Base-by-base conservation (phyloP, 2,888 invertebrate genomes). In the Tiliacea aurago region DNA sequence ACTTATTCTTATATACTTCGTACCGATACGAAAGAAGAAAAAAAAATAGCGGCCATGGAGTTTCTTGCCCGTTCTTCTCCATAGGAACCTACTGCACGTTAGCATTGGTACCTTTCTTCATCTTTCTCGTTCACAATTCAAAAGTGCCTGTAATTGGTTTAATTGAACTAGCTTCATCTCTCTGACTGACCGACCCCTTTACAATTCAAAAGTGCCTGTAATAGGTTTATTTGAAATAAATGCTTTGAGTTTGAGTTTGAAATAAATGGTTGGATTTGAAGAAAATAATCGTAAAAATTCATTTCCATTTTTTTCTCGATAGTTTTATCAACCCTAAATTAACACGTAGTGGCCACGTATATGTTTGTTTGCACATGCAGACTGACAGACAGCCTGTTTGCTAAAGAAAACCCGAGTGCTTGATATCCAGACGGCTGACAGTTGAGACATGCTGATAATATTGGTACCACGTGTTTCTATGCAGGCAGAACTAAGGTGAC, bases 321-420 rank as follows among this genome's bases (percentile, higher is more conserved):
- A 13, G 20, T 55, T 74, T 45, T 55, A 73, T 43, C 85, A 85
- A 69, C 85, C 85, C 83, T 87, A 64, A 10, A 33, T 0, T 4
- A 59, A 56, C 49, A 70, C 64, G 55, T 63, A 65, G 33, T n/a
- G 15, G 62, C 62, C 43, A 58, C 70, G 72, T 66, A 49, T 84
- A 72, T 88, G 33, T 37, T 4, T 89, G 79, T 88, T 87, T 86
- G 80, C 72, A 58, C 71, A 86, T 66, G 84, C 86, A 84, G 78
- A 53, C 74, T 88, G 88, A 89, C 65, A 68, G 91, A 89, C 91
- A 85, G 82, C 37, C 64, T 91, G 84, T 91, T 91, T 91, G 85
- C 68, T 53, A 56, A 55, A 56, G 85, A 85, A 86, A 87, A 81
- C 68, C 85, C 73, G 64, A 45, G 67, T 53, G 45, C 13, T 33